Evolutionary conservation across 2,113 vertebrate species (phyloP).

Genomic region (Zapus hudsonius): DNA sequence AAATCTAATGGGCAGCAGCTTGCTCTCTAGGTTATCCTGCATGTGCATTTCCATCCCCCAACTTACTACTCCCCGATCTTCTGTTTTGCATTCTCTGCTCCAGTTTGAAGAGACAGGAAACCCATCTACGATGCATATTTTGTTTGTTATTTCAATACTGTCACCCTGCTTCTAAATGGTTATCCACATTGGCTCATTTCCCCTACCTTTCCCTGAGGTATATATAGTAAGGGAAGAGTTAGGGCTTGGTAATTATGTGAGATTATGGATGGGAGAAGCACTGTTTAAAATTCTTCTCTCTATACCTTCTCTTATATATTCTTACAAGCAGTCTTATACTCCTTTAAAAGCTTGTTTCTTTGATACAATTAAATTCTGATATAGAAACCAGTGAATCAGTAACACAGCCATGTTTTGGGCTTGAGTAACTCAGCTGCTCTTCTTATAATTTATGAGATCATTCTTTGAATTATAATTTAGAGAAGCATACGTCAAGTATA

Average conservation of each 20-base stretch:
- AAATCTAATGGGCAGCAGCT: conserved; percentile 41
- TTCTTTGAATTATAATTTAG: neutral
- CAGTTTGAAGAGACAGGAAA: neutral
- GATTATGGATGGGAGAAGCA: neutral
- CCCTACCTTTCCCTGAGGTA: neutral
- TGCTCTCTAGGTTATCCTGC: neutral
- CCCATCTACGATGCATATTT: neutral
- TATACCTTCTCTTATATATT: neutral
- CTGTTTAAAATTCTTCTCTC: neutral
- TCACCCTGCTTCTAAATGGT: neutral
- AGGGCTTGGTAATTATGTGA: neutral
- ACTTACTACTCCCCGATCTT: conserved; percentile 12
- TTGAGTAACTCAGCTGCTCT: neutral
- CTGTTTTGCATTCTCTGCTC: neutral
- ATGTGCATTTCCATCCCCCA: conserved; percentile 9
- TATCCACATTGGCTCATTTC: neutral
- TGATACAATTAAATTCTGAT: neutral
- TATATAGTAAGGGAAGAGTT: neutral
- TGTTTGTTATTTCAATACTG: neutral
- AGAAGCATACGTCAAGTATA: neutral
- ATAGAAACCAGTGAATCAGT: neutral
- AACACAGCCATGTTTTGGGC: neutral
- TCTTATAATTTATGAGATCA: neutral
- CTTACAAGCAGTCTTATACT: neutral
- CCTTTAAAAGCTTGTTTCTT: neutral